phyloP scores from a whole-genome alignment of 2,113 vertebrate genomes.

The Corythornis vintsioides region DNA sequence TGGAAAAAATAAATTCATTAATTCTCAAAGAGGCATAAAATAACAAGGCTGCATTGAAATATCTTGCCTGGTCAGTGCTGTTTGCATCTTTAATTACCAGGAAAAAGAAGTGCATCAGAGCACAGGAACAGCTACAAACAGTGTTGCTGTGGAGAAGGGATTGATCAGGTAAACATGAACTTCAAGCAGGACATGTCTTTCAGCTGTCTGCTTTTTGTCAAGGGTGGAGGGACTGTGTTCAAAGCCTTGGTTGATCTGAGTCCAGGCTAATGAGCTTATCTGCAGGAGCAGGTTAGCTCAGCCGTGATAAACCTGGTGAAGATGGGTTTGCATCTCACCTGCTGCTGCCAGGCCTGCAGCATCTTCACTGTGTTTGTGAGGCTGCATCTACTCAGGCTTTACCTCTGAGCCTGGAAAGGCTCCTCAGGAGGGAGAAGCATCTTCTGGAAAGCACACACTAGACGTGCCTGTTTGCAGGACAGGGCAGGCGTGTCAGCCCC shows the following conservation, averaged over 20 bases:
- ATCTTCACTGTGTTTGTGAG: neutral
- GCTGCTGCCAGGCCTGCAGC: neutral
- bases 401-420: neutral
- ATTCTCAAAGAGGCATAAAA: neutral
- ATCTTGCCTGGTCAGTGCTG: neutral
- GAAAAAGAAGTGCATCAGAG: neutral
- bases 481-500: rapidly evolving
- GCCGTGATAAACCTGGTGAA: neutral
- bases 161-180: neutral
- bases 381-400: neutral
- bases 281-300: neutral
- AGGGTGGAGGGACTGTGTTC: neutral
- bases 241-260: neutral
- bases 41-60: neutral
- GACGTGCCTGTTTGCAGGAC: neutral
- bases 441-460: neutral
- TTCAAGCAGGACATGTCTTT: neutral
- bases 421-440: neutral
- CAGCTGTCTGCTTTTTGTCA: neutral
- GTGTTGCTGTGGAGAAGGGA: neutral
- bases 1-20: neutral
- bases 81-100: neutral
- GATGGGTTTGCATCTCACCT: neutral
- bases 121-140: rapidly evolving
- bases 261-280: neutral